Evolutionary conservation across 2,888 invertebrate genomes (phyloP), one percentile per base, ranked within the genome.

Genomic region (Idaea straminata): DNA sequence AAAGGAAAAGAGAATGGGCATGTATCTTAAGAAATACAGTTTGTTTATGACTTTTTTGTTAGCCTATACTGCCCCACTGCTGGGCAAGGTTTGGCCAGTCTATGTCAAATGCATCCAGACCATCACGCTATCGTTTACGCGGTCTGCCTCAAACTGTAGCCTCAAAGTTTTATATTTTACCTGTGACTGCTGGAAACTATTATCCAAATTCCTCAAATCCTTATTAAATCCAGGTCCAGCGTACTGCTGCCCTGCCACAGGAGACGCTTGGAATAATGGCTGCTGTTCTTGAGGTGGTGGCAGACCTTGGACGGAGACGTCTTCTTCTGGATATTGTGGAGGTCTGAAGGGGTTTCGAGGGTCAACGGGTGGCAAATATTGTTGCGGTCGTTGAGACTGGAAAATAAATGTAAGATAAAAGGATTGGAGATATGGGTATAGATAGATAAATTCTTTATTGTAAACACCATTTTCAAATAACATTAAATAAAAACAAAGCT

Each of bases 271-370:
- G 80, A 92, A 92, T 66, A 89, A 84, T 0, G 87, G 88, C 59
- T 76, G 81, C 69, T 87, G 89, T 68, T 92, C 92, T 38, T 79
- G 80, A 0, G 79, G 81, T 0, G 79, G 80, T 0, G 92, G 92
- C 16, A 92, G 71, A 57, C 92, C 92, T 74, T 90, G 91, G 64
- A 92, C 92, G 13, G 89, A 87, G 0, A 92, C 85, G 64, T 91
- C 91, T 35, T 77, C 84, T 59, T 82, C 85, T 10, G 59, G 59
- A 16, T 13, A 16, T 59, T 16, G 25, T 7, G 59, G 16, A 34
- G 59, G 59, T 16, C 25, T 0, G 16, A 10, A 16, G 34, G 83
- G 83, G 35, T 79, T 82, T 5, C 89, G 83, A 6, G 89, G 89
- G 62, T 90, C 87, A 0, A 85, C 67, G 0, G 88, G 86, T 1